Conservation (phyloP, 2,888 invertebrate species). For the Diloba caeruleocephala region DNA sequence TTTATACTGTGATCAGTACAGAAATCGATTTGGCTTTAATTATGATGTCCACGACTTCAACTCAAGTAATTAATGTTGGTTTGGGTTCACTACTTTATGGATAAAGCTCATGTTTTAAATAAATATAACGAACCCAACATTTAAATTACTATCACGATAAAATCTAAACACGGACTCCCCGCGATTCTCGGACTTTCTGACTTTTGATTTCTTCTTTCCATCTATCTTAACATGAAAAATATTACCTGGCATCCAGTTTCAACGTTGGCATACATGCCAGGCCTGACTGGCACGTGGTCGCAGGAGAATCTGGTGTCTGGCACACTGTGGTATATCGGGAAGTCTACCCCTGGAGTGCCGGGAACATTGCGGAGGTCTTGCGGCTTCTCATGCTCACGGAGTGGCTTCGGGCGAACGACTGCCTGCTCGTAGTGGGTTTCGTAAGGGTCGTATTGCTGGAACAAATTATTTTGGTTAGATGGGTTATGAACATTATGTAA, state of each 20-base stretch:
- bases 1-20: constrained; percentile 48
- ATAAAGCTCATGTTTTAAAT: not conserved
- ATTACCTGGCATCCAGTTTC: constrained; percentile 95
- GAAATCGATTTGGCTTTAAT: constrained; percentile 31
- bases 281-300: constrained; percentile 92
- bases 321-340: constrained; percentile 93
- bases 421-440: constrained; percentile 75
- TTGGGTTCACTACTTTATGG: constrained; percentile 1
- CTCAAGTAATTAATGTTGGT: constrained; percentile 23
- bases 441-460: constrained; percentile 77
- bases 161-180: no score
- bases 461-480: constrained; percentile 17
- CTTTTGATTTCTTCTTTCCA: no score
- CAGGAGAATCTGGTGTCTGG: constrained; percentile 95
- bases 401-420: constrained; percentile 72
- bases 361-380: constrained; percentile 95
- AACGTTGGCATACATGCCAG: constrained; percentile 97
- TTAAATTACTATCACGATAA: not conserved
- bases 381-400: constrained; percentile 90
- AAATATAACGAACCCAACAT: not conserved
- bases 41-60: constrained; percentile 8
- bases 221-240: not conserved
- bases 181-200: no score
- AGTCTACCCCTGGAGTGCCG: constrained; percentile 94
- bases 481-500: not conserved